Evolutionary conservation across 2,888 invertebrate genomes (phyloP).

Genomic region (Metalampra italica): DNA sequence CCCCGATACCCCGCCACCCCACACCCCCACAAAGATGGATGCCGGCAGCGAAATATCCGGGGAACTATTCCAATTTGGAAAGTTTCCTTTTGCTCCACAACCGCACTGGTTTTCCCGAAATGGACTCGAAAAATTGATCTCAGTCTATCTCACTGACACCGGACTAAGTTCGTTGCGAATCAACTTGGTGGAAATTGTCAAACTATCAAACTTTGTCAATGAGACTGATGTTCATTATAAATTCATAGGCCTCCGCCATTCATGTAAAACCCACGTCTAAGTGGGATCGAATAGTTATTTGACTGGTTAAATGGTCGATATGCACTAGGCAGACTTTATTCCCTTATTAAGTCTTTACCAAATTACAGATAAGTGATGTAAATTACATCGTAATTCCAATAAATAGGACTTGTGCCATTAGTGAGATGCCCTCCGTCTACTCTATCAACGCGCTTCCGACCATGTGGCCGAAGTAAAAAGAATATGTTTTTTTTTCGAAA

Average conservation of each 20-base stretch:
- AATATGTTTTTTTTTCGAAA: no score
- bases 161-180: conserved; percentile 9
- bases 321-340: no score
- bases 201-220: not conserved
- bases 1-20: conserved; percentile 21
- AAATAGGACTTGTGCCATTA: no score
- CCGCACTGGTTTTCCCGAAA: conserved; percentile 47
- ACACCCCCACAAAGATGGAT: conserved; percentile 55
- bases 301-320: no score
- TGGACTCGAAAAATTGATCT: conserved; percentile 47
- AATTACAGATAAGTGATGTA: no score
- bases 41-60: conserved; percentile 59
- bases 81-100: conserved; percentile 62
- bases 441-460: no score
- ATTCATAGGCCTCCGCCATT: not conserved
- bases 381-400: no score
- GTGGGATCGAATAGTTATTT: no score
- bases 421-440: no score
- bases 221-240: not conserved
- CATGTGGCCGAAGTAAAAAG: no score
- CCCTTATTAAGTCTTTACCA: no score
- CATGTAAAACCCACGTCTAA: no score
- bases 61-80: conserved; percentile 74
- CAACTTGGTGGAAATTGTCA: not conserved
- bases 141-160: conserved; percentile 9